Evolutionary conservation across 2,113 vertebrate species (phyloP), one percentile per base, ranked within the genome.

Genomic region (Cottus gobio): DNA sequence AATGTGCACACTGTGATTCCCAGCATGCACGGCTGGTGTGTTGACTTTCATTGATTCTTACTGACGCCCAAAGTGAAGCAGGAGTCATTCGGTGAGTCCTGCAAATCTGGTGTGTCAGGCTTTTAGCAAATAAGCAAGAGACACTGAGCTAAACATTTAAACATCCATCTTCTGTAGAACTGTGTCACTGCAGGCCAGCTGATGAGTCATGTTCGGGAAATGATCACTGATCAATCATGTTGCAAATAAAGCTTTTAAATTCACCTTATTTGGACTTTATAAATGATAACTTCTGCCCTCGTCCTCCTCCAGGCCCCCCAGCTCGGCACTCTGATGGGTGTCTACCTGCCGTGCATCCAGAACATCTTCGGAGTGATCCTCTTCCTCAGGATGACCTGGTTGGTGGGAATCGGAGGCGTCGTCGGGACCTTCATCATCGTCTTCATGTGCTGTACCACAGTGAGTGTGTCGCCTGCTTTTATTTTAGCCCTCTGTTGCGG

Each of bases 281-380:
- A 24, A 5, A 36, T 24, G 56, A 6, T 61, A 36, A 46, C n/a
- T 0, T 79, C 31, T 62, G 34, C 11, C 12, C 64, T 75, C 18
- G 0, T 85, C 28, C 20, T 71, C 66, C 6, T 52, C 3, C 95
- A 99, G 98, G 97, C 96, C 16, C 97, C 98, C 0, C 95, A 96
- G 84, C 97, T 99, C 94, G 98, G 98, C 81, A 99, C 98, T 72
- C 96, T 99, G 93, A 99, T 99, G 97, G 98, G 98, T 0, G 98
- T 99, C 67, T 99, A 98, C 90, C 85, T 99, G 83, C 98, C 98
- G 0, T 99, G 98, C 89, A 96, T 99, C 91, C 98, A 99, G 95
- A 99, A 99, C 93, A 99, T 99, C 94, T 98, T 99, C 2, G 98
- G 98, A 1, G 98, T 99, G 87, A 99, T 99, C 90, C 96, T 99